phyloP scores from a whole-genome alignment of 2,888 invertebrate genomes.

The Torymus auratus region DNA sequence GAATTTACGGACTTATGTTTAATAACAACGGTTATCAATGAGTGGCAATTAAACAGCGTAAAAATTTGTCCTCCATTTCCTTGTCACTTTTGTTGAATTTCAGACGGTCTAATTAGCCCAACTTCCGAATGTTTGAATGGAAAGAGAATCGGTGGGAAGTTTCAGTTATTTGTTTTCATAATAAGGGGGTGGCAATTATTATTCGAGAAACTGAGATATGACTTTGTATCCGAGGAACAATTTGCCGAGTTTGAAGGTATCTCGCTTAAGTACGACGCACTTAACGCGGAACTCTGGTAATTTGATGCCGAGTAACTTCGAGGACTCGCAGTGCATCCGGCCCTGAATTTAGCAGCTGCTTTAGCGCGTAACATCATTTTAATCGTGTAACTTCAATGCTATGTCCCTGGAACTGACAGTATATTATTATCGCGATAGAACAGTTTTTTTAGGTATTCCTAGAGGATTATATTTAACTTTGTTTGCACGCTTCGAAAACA shows the following conservation, averaged over 20 bases:
- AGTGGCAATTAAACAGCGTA: too few relatives aligned
- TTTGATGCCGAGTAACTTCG: conserved; percentile 43
- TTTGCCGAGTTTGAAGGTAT: conserved; percentile 51
- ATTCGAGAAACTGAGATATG: conserved; percentile 27
- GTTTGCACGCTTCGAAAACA: too few relatives aligned
- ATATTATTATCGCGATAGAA: too few relatives aligned
- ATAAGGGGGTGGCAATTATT: conserved; percentile 43
- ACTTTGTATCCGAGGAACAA: conserved; percentile 48
- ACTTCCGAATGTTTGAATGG: too few relatives aligned
- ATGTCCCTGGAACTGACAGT: conserved; percentile 9
- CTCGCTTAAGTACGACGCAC: conserved; percentile 45
- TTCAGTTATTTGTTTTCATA: conserved; percentile 27
- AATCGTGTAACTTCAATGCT: conserved; percentile 25
- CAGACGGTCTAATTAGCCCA: too few relatives aligned
- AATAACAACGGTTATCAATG: too few relatives aligned
- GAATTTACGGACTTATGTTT: too few relatives aligned
- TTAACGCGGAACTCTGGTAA: conserved; percentile 45
- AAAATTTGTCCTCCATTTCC: too few relatives aligned
- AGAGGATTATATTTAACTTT: too few relatives aligned
- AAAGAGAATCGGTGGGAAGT: background rate
- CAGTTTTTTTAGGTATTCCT: too few relatives aligned
- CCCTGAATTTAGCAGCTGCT: conserved; percentile 41
- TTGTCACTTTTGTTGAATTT: too few relatives aligned
- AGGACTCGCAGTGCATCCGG: conserved; percentile 39
- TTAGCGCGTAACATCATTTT: conserved; percentile 31